These are phyloP conservation scores for Silurus meridionalis DNA, from an alignment of 2,113 vertebrate species.

Conservation along the genomic window DNA sequence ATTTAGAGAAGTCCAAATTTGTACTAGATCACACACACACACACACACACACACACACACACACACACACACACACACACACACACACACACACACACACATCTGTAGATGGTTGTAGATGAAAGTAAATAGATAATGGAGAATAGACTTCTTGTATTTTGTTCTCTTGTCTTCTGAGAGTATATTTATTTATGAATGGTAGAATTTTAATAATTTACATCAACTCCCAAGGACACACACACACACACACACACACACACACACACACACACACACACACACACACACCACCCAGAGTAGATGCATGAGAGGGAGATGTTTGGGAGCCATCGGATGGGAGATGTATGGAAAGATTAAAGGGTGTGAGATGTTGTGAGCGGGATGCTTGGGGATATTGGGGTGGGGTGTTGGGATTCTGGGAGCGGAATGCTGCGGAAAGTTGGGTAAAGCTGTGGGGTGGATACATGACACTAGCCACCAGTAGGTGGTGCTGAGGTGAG, in stretches of 20 bases:
- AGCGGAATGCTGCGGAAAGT: too few species aligned
- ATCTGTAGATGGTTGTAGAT: not conserved
- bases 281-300: not conserved
- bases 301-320: too few species aligned
- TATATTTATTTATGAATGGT: constrained; percentile 8
- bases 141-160: not conserved
- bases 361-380: too few species aligned
- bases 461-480: too few species aligned
- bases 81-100: too few species aligned
- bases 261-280: constrained; percentile 19
- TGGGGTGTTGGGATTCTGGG: too few species aligned
- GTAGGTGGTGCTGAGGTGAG: too few species aligned
- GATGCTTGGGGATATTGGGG: too few species aligned
- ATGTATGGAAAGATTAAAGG: too few species aligned
- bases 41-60: not conserved
- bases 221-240: constrained; percentile 34
- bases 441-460: too few species aligned
- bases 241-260: constrained; percentile 36
- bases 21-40: not conserved
- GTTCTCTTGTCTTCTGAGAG: not conserved
- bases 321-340: too few species aligned
- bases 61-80: not conserved
- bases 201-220: not conserved
- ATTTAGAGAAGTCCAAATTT: not conserved
- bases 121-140: constrained; percentile 6